Conservation (phyloP, 2,888 invertebrate genomes). For the Troglohyphantes excavatus region DNA sequence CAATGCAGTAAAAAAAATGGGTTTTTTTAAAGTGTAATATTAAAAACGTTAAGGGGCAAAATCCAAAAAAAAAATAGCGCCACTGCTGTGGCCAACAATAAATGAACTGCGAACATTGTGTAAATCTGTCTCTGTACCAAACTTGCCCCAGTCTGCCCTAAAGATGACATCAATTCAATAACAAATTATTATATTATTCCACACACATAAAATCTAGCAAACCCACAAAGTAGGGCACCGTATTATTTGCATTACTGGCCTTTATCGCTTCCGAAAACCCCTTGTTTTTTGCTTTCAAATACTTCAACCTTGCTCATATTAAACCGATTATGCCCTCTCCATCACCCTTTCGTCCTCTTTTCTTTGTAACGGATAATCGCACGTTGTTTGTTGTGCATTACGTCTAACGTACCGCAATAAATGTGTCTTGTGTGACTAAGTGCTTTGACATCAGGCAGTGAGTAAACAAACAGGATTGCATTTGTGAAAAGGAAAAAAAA, state of each 20-base stretch:
- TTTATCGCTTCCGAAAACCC: not conserved
- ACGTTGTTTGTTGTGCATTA: not conserved
- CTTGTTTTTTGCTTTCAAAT: not conserved
- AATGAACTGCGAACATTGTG: too few relatives aligned
- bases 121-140: too few relatives aligned
- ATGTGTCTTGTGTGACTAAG: slow-evolving; percentile 3
- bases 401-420: not conserved
- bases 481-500: not conserved
- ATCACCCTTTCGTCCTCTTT: not conserved
- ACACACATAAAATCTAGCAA: too few relatives aligned
- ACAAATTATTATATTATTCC: too few relatives aligned
- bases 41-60: too few relatives aligned
- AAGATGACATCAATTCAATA: too few relatives aligned
- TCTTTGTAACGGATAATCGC: not conserved
- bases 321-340: slow-evolving; percentile 15
- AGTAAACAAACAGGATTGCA: slow-evolving; percentile 37
- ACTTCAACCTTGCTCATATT: slow-evolving; percentile 32
- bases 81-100: too few relatives aligned
- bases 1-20: too few relatives aligned
- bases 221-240: not conserved
- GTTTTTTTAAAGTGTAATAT: too few relatives aligned
- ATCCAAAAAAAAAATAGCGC: too few relatives aligned
- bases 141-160: too few relatives aligned
- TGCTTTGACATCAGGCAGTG: slow-evolving; percentile 21
- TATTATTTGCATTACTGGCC: not conserved